Conservation (phyloP, 1,140 invertebrate species). For the Streblospio benedicti region DNA sequence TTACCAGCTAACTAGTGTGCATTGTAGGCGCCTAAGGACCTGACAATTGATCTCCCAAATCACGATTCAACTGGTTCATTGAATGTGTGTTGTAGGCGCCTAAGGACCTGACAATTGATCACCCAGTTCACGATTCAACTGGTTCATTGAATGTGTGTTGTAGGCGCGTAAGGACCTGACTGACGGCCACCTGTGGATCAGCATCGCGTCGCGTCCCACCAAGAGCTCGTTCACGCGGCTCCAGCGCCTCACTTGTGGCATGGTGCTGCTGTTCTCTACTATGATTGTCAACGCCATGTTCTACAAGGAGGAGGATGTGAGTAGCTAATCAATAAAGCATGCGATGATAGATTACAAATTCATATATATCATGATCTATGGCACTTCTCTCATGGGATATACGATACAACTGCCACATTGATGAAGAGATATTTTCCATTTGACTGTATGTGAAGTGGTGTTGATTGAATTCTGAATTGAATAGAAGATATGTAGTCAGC, state of each 20-base stretch:
- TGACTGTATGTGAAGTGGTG: no score
- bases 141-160: no score
- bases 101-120: conserved; percentile 24
- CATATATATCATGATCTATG: no score
- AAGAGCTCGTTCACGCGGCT: conserved; percentile 12
- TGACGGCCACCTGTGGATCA: not conserved
- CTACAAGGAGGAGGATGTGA: conserved; percentile 31
- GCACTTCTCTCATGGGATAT: no score
- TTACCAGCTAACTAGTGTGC: conserved; percentile 25
- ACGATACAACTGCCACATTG: no score
- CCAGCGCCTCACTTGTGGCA: conserved; percentile 46
- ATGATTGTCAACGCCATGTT: conserved; percentile 52
- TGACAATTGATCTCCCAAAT: conserved; percentile 20
- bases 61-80: conserved; percentile 20
- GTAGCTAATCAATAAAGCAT: no score
- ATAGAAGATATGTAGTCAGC: no score
- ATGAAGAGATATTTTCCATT: no score
- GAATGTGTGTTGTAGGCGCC: no score
- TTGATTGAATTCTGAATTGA: no score
- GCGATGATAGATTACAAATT: no score
- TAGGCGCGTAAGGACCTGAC: conserved; percentile 16
- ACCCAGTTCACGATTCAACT: conserved; percentile 16
- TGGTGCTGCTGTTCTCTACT: conserved; percentile 45
- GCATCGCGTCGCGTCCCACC: not conserved
- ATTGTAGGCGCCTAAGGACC: conserved; percentile 23